A percentile compares a stretch with the other conserved stretches of the same genome.
phyloP scores from a whole-genome alignment of 1,140 invertebrate genomes.

The Aphelinus certus region DNA sequence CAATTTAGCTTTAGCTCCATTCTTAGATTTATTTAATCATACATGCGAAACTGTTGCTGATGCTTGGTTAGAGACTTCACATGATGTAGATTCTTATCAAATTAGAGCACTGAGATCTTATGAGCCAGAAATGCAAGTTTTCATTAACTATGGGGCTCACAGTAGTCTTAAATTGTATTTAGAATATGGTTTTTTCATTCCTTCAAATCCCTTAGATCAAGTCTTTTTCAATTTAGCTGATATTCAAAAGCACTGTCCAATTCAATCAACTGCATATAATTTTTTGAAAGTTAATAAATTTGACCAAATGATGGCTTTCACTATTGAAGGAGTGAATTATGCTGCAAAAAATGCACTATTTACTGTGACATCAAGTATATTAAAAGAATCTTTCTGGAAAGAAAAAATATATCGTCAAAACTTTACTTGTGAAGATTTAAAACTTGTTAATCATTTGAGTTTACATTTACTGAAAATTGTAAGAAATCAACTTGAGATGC shows the following conservation, averaged over 20 bases:
- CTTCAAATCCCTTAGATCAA: slow-evolving; percentile 71
- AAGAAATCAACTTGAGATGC: slow-evolving; percentile 41
- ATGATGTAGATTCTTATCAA: slow-evolving; percentile 64
- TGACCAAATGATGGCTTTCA: slow-evolving; percentile 66
- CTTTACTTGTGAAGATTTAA: slow-evolving; percentile 50
- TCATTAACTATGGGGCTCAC: slow-evolving; percentile 81
- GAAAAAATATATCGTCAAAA: slow-evolving; percentile 54
- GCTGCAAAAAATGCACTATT: slow-evolving; percentile 60
- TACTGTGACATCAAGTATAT: slow-evolving; percentile 48
- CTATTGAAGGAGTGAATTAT: slow-evolving; percentile 68
- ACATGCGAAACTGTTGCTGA: slow-evolving; percentile 65
- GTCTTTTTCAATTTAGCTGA: slow-evolving; percentile 66
- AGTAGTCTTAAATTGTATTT: slow-evolving; percentile 74
- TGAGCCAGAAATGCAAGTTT: slow-evolving; percentile 71
- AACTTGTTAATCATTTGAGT: slow-evolving; percentile 41
- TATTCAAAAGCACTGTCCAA: slow-evolving; percentile 55
- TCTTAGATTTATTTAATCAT: slow-evolving; percentile 85
- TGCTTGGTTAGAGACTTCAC: slow-evolving; percentile 63
- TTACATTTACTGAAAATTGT: slow-evolving; percentile 51
- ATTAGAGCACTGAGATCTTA: slow-evolving; percentile 66
- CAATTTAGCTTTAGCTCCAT: slow-evolving; percentile 77
- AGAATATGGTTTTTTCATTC: slow-evolving; percentile 81
- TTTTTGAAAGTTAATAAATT: slow-evolving; percentile 67
- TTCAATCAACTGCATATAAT: slow-evolving; percentile 60
- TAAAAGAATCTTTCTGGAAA: slow-evolving; percentile 49